Evolutionary conservation across 2,888 invertebrate species (phyloP), one percentile per base, ranked within the genome.

Genomic region (Drosophila macrospina): DNA sequence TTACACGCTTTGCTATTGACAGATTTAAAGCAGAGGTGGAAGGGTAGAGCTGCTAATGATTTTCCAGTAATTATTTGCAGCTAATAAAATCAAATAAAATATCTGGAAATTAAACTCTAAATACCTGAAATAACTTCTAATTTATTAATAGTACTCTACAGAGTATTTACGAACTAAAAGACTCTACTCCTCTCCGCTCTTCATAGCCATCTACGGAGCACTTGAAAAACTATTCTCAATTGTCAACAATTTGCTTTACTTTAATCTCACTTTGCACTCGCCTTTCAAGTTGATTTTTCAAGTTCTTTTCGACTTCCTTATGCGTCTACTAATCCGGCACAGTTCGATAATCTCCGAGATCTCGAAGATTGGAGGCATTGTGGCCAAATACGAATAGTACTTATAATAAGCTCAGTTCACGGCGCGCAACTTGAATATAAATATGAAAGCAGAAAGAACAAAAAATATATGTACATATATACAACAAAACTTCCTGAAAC

Each of bases 401-500:
- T 69, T 65, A 36, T 71, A 71, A 74, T 74, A 76, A 74, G 68
- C 76, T 75, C 71, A 75, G 71, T 74, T 75, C 54, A 26, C 34
- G 62, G 61, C n/a, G 30, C 5, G 5, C 26, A 48, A 52, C 48
- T 57, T 59, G 51, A 65, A 37, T 37, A 44, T 16, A 57, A 57
- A 51, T 8, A 20, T 20, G 20, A 39, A 30, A 60, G 26, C 10
- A n/a, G 37, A 28, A 30, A 50, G 24, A 10, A n/a, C 37, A n/a
- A n/a, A n/a, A n/a, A n/a, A n/a, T n/a, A n/a, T n/a, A n/a, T n/a
- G n/a, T n/a, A n/a, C n/a, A n/a, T n/a, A n/a, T n/a, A n/a, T n/a
- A 51, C 15, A 50, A 16, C 51, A 30, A 36, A 76, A 73, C 55
- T 70, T 78, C 34, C 52, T 20, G 8, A 41, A 54, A 79, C 60